Percentiles rank a stretch among this genome's conserved stretches.
These are phyloP conservation scores for Microcaecilia unicolor DNA, from an alignment of 2,797 vertebrate species.

Conservation along the genomic window DNA sequence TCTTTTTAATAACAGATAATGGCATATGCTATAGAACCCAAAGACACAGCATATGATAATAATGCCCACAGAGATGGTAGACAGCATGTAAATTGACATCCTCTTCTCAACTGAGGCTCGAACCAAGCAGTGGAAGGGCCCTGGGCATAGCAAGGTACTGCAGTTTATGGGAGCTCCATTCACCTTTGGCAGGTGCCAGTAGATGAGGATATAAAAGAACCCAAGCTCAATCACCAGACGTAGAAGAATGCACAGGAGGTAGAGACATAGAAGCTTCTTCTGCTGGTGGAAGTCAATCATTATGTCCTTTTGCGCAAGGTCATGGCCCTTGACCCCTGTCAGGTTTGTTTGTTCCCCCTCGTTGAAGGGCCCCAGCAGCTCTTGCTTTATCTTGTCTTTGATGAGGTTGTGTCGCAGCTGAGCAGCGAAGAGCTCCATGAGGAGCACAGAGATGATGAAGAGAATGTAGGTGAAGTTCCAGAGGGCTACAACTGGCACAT, in stretches of 20 bases:
- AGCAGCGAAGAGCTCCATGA: constrained; percentile 14
- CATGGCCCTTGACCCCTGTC: constrained; percentile 5
- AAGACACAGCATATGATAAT: constrained; percentile 1
- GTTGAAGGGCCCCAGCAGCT: background rate
- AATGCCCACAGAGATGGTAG: background rate
- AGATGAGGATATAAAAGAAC: constrained; percentile 21
- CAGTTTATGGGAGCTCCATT: background rate
- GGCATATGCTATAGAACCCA: background rate
- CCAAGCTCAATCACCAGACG: constrained; percentile 10
- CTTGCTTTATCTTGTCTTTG: constrained; percentile 12
- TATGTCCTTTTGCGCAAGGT: background rate
- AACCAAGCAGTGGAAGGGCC: constrained; percentile 4
- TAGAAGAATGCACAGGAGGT: constrained; percentile 21
- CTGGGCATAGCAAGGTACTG: background rate
- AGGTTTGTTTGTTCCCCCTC: background rate
- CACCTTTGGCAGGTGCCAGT: constrained; percentile 12
- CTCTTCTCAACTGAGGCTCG: constrained; percentile 13
- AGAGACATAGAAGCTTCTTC: constrained; percentile 17
- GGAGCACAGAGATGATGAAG: background rate
- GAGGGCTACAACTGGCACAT: background rate
- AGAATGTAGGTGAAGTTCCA: constrained; percentile 16
- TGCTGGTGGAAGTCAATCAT: constrained; percentile 19
- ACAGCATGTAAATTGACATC: constrained; percentile 11
- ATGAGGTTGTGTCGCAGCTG: constrained; percentile 3
- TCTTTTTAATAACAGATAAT: background rate